Evolutionary conservation across 2,113 vertebrate genomes (phyloP).

Genomic region (Dendropsophus ebraccatus): DNA sequence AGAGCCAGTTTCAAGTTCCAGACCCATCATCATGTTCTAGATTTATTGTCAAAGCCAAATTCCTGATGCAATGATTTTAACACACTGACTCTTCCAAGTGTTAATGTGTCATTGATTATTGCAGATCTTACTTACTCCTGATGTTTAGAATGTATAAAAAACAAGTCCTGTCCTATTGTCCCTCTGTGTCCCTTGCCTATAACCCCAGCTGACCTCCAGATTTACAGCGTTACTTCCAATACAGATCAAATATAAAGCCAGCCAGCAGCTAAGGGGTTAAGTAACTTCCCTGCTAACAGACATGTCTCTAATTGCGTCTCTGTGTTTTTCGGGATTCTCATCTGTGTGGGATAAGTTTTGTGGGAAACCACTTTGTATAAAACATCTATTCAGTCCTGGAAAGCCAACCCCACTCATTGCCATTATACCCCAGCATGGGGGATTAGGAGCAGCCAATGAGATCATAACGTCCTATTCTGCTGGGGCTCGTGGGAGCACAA

Average conservation of each 20-base stretch:
- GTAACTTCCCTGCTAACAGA: background rate
- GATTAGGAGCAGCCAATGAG: slow-evolving; percentile 57
- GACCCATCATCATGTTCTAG: background rate
- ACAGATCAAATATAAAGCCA: background rate
- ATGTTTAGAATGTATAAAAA: background rate
- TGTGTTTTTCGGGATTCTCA: slow-evolving; percentile 44
- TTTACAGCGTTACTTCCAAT: background rate
- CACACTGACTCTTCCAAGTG: background rate
- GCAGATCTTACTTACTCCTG: background rate
- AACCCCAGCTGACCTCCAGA: background rate
- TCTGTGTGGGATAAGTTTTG: slow-evolving; percentile 58
- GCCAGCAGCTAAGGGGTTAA: slow-evolving; percentile 12
- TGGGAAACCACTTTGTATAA: slow-evolving; percentile 50
- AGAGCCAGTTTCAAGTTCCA: background rate
- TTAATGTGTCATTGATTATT: background rate
- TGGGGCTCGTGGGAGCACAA: slow-evolving; percentile 54
- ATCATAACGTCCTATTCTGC: slow-evolving; percentile 45
- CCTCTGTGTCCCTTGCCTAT: background rate
- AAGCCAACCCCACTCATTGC: slow-evolving; percentile 27
- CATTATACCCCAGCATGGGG: slow-evolving; percentile 59
- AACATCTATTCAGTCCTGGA: slow-evolving; percentile 50
- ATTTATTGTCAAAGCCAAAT: background rate
- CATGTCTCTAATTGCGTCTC: slow-evolving; percentile 24
- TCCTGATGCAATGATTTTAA: background rate
- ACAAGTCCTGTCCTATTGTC: background rate